These are phyloP conservation scores for Melospiza melodia DNA, from an alignment of 2,113 vertebrate genomes.

Conservation along the genomic window DNA sequence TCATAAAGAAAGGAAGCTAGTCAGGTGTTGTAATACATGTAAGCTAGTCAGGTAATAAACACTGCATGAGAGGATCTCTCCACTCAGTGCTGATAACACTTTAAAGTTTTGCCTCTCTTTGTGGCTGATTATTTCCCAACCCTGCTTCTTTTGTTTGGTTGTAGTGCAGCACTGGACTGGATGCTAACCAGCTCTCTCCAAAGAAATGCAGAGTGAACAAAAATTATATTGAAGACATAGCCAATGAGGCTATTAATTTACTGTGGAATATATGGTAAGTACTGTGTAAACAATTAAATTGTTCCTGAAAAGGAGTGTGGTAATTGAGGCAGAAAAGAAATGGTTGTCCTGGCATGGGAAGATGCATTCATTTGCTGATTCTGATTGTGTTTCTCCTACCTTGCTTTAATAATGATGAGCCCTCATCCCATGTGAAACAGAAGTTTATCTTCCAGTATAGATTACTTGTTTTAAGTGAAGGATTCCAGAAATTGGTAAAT, in stretches of 20 bases:
- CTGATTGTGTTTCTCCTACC: not conserved
- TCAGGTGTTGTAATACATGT: not conserved
- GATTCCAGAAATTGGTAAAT: not conserved
- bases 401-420: not conserved
- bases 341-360: not conserved
- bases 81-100: not conserved
- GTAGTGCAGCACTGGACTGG: conserved; percentile 81
- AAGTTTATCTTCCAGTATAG: not conserved
- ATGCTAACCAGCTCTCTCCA: conserved; percentile 64
- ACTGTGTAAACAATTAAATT: not conserved
- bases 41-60: not conserved
- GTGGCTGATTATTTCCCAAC: conserved; percentile 9
- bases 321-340: not conserved
- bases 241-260: conserved; percentile 90
- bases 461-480: not conserved
- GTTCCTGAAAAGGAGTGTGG: not conserved
- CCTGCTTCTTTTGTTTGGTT: conserved; percentile 47
- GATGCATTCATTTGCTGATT: not conserved
- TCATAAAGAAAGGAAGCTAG: not conserved
- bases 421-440: not conserved
- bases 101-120: not conserved
- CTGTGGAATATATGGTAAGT: conserved; percentile 97
- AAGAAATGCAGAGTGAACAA: conserved; percentile 67
- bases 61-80: not conserved
- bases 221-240: conserved; percentile 84